These are phyloP conservation scores for Garrulus glandarius DNA, from an alignment of 2,797 vertebrate genomes.

Conservation along the genomic window DNA sequence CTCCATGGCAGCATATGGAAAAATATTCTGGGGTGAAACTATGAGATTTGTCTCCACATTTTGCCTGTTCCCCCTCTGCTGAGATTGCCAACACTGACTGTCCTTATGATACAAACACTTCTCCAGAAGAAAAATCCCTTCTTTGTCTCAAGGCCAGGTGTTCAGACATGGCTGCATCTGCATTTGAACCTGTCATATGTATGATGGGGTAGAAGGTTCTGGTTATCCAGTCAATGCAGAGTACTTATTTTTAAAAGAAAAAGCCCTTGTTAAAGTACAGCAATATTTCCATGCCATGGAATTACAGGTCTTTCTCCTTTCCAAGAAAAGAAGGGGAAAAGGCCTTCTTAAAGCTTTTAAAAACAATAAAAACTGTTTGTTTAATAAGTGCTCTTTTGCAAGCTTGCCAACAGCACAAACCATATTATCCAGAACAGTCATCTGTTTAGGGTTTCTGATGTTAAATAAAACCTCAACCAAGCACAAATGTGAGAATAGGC, in stretches of 20 bases:
- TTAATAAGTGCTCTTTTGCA: conserved; percentile 60
- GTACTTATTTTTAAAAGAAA: conserved; percentile 17
- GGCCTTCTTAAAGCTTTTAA: conserved; percentile 19
- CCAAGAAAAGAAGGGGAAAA: conserved; percentile 1
- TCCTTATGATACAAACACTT: neutral
- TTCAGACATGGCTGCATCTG: neutral
- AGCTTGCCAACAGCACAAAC: conserved; percentile 37
- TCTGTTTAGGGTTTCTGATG: conserved; percentile 32
- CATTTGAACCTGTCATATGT: neutral
- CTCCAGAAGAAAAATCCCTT: neutral
- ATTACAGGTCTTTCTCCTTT: conserved; percentile 9
- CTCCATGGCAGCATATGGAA: neutral
- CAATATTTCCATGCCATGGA: neutral
- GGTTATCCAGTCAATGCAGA: neutral
- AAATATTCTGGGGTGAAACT: neutral
- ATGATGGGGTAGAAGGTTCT: neutral
- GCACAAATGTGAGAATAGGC: conserved; percentile 34
- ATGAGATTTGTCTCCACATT: neutral
- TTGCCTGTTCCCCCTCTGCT: neutral
- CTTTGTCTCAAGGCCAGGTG: neutral
- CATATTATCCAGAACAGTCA: conserved; percentile 29
- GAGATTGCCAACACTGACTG: neutral
- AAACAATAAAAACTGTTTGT: conserved; percentile 63
- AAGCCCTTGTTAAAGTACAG: neutral
- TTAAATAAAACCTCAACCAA: conserved; percentile 46